Conservation (phyloP, 1,140 invertebrate genomes). For the Nebria ingens region DNA sequence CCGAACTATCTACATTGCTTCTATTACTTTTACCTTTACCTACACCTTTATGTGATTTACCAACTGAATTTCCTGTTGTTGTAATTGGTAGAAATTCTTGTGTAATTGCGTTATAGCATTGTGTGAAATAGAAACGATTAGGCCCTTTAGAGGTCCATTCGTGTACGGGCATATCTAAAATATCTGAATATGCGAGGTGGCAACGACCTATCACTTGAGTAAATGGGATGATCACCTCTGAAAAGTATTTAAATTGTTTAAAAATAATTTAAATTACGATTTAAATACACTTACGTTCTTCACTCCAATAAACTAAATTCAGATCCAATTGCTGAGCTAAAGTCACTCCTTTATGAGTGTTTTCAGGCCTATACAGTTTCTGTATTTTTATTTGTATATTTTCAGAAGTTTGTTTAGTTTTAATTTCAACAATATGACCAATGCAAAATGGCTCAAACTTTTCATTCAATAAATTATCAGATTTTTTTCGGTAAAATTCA, state of each 20-base stretch:
- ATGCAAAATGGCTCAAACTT: neutral
- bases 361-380: neutral
- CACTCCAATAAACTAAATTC: neutral
- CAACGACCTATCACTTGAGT: constrained; percentile 49
- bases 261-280: neutral
- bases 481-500: neutral
- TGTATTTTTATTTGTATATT: neutral
- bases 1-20: constrained; percentile 25
- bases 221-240: constrained; percentile 44
- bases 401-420: neutral
- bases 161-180: constrained; percentile 39
- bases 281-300: neutral
- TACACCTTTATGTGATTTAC: constrained; percentile 47
- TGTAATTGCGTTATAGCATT: constrained; percentile 51
- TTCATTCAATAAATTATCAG: neutral
- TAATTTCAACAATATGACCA: neutral
- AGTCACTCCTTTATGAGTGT: neutral
- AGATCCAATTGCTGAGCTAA: neutral
- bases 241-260: neutral
- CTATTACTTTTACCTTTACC: constrained; percentile 57
- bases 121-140: constrained; percentile 65
- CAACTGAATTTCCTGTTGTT: constrained; percentile 43
- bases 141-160: constrained; percentile 55
- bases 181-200: constrained; percentile 46
- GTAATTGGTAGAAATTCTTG: constrained; percentile 54